phyloP scores from a whole-genome alignment of 2,113 vertebrate species.

The Speoplatyrhinus poulsoni region DNA sequence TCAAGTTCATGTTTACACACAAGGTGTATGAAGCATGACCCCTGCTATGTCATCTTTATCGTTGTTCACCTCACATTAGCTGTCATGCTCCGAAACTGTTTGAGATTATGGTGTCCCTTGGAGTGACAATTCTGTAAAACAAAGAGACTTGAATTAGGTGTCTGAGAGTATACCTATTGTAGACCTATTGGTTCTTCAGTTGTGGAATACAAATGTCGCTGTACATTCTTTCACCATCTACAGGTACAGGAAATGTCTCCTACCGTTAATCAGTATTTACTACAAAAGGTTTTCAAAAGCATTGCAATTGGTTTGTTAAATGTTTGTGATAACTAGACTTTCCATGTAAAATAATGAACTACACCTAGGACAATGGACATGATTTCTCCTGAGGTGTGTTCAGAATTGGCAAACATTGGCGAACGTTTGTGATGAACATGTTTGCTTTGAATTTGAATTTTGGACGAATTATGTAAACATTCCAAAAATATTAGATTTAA shows the following conservation, averaged over 20 bases:
- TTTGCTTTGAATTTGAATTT: too few relatives aligned
- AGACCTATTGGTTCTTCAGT: neutral
- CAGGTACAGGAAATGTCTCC: neutral
- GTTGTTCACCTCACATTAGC: slow-evolving; percentile 26
- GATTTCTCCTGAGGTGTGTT: too few relatives aligned
- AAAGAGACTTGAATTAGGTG: slow-evolving; percentile 22
- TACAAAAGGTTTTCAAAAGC: neutral
- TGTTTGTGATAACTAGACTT: too few relatives aligned
- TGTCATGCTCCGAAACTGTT: slow-evolving; percentile 10
- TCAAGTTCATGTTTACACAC: slow-evolving; percentile 57
- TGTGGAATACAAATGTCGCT: neutral
- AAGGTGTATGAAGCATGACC: slow-evolving; percentile 44
- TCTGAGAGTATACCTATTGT: slow-evolving; percentile 22
- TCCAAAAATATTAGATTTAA: too few relatives aligned
- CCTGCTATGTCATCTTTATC: slow-evolving; percentile 28
- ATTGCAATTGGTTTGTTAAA: neutral
- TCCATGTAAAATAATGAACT: too few relatives aligned
- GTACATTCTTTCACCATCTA: neutral
- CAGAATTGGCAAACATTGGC: too few relatives aligned
- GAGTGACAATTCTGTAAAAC: slow-evolving; percentile 38
- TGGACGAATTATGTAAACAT: too few relatives aligned
- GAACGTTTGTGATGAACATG: too few relatives aligned
- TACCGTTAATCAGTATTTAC: neutral
- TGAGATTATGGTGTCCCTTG: slow-evolving; percentile 9
- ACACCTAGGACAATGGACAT: too few relatives aligned